Base-by-base conservation (phyloP, 2,797 vertebrate genomes). In the Allobates femoralis region DNA sequence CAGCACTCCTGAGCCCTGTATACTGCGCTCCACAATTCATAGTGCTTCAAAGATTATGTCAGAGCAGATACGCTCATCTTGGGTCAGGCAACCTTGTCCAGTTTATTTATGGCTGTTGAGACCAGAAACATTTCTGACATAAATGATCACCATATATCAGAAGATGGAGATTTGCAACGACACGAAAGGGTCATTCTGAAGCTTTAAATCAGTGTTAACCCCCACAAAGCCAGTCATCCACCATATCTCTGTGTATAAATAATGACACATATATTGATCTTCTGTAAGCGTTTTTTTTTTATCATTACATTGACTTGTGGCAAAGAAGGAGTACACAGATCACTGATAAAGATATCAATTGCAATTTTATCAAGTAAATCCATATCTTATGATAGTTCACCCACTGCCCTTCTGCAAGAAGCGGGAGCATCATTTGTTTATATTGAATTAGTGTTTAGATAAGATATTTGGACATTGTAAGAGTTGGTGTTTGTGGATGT, bases 71-170 rank as follows among this genome's bases (percentile, higher is more conserved):
- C 71, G 90, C 91, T 93, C 89, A 88, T 92, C 92, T 92, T 90
- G 85, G 93, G 92, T 91, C 92, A 93, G 90, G 90, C 89, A 93
- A 93, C 93, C 93, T 92, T 94, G 92, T 94, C 93, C 86, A 5
- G 16, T 92, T 93, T 94, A 93, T 93, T 94, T 94, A 94, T 93
- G 91, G 90, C 92, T 91, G 91, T 92, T 94, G 92, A 94, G 93
- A 92, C 90, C 92, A 92, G 92, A 93, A 92, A 93, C 89, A 91
- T 90, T 93, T 89, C 91, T 93, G 92, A 93, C 91, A 90, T 91
- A 69, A 88, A 23, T 8, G 41, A 93, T 93, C 91, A 92, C 81
- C 90, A 90, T 94, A 92, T 92, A 93, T 94, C 92, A 92, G 88
- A 90, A 90, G 73, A 90, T 51, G 91, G 89, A 90, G 71, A 69